A percentile compares a stretch with the other conserved stretches of the same genome.
phyloP scores from a whole-genome alignment of 2,888 invertebrate genomes.

The Xestia c-nigrum region DNA sequence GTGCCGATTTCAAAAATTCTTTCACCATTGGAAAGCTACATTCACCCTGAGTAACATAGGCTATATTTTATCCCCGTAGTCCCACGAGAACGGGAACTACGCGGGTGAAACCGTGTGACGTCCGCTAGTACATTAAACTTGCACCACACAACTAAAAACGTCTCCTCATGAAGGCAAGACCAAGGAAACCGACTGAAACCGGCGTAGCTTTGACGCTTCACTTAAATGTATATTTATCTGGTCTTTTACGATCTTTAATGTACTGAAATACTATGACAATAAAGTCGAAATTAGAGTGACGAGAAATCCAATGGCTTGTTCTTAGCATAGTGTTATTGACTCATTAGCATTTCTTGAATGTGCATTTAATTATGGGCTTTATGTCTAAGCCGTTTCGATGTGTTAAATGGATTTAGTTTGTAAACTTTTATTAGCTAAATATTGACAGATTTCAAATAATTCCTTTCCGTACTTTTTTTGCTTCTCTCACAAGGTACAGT shows the following conservation, averaged over 20 bases:
- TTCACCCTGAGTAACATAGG: too few relatives aligned
- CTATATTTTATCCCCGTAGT: too few relatives aligned
- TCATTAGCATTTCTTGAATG: not conserved
- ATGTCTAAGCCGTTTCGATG: not conserved
- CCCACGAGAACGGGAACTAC: too few relatives aligned
- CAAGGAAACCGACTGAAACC: slow-evolving; percentile 40
- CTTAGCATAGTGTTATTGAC: not conserved
- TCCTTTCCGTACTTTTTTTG: not conserved
- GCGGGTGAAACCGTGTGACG: too few relatives aligned
- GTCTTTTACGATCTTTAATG: slow-evolving; percentile 21
- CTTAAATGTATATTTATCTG: slow-evolving; percentile 48
- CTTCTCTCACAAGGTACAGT: not conserved
- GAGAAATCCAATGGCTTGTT: not conserved
- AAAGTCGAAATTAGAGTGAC: slow-evolving; percentile 23
- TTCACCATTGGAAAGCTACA: too few relatives aligned
- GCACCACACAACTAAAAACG: slow-evolving; percentile 46
- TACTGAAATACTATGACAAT: slow-evolving; percentile 21
- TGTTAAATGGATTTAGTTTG: not conserved
- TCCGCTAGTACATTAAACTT: slow-evolving; percentile 47
- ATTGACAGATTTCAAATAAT: not conserved
- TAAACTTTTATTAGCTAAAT: not conserved
- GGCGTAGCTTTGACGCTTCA: slow-evolving; percentile 40
- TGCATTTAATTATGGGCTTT: slow-evolving; percentile 2
- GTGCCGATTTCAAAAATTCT: too few relatives aligned
- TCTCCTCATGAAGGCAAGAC: slow-evolving; percentile 24